Conservation (phyloP, 2,113 vertebrate species). For the Hoplias malabaricus region DNA sequence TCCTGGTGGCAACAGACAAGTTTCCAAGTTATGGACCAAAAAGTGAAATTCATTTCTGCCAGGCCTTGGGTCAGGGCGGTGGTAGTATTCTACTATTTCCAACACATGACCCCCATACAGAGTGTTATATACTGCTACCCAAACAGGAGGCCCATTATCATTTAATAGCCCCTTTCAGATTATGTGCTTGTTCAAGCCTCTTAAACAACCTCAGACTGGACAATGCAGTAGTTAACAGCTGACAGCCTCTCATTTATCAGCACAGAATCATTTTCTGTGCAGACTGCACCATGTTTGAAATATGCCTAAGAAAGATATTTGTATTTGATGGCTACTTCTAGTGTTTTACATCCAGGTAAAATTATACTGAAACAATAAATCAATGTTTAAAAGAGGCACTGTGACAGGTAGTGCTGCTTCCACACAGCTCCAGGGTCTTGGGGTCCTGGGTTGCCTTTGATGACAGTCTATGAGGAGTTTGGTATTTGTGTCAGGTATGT, state of each 20-base stretch:
- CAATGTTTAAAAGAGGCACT: not conserved
- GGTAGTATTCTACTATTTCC: not conserved
- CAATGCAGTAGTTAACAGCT: slow-evolving; percentile 3
- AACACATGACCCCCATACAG: not conserved
- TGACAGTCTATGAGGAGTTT: too few relatives aligned
- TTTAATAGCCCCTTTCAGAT: not conserved
- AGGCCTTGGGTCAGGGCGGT: not conserved
- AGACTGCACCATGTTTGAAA: not conserved
- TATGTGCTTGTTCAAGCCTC: not conserved
- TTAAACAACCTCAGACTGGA: not conserved
- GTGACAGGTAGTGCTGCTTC: too few relatives aligned
- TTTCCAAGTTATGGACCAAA: too few relatives aligned
- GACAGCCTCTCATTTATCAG: slow-evolving; percentile 26
- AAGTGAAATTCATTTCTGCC: too few relatives aligned
- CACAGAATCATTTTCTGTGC: not conserved
- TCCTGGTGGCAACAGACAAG: too few relatives aligned
- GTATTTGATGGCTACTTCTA: slow-evolving; percentile 3
- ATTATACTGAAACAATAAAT: too few relatives aligned
- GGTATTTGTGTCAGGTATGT: too few relatives aligned
- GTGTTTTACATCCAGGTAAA: not conserved
- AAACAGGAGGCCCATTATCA: not conserved
- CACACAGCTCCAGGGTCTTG: too few relatives aligned
- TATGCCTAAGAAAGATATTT: not conserved
- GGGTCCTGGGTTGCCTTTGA: too few relatives aligned
- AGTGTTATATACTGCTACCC: not conserved